Percentiles rank a stretch among this genome's conserved stretches.
These are phyloP conservation scores for Scaptomyza montana DNA, from an alignment of 1,140 invertebrate genomes.

Conservation along the genomic window DNA sequence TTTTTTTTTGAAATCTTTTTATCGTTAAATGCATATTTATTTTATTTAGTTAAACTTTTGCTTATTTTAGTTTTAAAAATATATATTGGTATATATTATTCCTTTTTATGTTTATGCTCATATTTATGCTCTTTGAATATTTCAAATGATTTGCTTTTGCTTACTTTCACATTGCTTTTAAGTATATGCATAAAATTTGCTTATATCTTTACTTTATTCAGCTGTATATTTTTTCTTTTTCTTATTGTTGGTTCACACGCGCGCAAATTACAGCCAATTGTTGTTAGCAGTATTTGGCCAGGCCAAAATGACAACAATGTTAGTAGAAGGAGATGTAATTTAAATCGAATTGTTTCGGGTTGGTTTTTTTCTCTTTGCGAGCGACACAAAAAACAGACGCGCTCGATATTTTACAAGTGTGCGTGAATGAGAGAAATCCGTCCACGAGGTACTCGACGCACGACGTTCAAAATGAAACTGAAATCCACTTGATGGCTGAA, in stretches of 20 bases:
- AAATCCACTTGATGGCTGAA: slow-evolving; percentile 69
- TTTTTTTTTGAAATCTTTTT: background rate
- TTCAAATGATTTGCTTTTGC: slow-evolving; percentile 9
- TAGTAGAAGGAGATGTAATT: slow-evolving; percentile 26
- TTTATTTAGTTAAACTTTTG: background rate
- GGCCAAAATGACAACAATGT: slow-evolving; percentile 43
- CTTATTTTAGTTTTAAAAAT: too few relatives aligned
- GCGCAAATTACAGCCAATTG: slow-evolving; percentile 50
- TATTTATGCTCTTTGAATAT: background rate
- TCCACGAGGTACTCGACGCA: slow-evolving; percentile 70
- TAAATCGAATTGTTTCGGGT: slow-evolving; percentile 21
- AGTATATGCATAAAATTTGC: slow-evolving; percentile 16
- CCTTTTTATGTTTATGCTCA: background rate
- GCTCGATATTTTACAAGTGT: slow-evolving; percentile 24
- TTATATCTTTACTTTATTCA: slow-evolving; percentile 4
- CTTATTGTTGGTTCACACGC: slow-evolving; percentile 41
- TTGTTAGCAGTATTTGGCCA: slow-evolving; percentile 31
- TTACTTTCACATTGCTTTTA: slow-evolving; percentile 40
- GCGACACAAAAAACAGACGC: slow-evolving; percentile 21
- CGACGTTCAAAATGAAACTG: slow-evolving; percentile 83
- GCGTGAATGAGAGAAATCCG: slow-evolving; percentile 5
- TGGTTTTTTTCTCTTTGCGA: slow-evolving; percentile 17
- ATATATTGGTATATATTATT: too few relatives aligned
- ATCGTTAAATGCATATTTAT: background rate
- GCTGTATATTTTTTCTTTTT: slow-evolving; percentile 13